phyloP scores from a whole-genome alignment of 1,140 invertebrate genomes.

The Neomicropteryx cornuta region DNA sequence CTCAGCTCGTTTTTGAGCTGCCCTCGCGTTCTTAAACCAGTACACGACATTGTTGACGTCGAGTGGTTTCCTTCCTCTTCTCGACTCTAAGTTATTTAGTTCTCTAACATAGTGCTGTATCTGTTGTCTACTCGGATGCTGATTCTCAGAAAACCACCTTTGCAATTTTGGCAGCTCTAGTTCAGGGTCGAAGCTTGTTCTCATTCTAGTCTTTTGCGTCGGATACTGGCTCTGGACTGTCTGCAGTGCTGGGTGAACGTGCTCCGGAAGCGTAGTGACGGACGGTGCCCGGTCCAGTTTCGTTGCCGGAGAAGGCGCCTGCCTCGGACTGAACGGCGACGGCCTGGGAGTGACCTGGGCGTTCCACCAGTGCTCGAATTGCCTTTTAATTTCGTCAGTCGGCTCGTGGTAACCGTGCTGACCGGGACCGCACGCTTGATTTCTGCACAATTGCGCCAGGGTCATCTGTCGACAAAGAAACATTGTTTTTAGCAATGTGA shows the following conservation, averaged over 20 bases:
- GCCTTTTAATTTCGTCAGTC: constrained; percentile 60
- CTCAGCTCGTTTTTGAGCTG: constrained; percentile 84
- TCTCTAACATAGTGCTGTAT: constrained; percentile 93
- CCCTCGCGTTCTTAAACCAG: constrained; percentile 97
- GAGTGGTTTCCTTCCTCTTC: constrained; percentile 82
- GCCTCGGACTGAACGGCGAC: constrained; percentile 43
- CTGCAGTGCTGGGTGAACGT: constrained; percentile 57
- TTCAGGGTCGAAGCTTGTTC: constrained; percentile 91
- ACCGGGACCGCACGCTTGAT: constrained; percentile 43
- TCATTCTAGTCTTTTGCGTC: constrained; percentile 82
- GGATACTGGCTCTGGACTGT: constrained; percentile 61
- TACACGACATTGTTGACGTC: constrained; percentile 97
- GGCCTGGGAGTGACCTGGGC: constrained; percentile 48
- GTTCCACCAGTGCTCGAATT: constrained; percentile 68
- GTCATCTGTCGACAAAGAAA: constrained; percentile 51
- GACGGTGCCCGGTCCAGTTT: constrained; percentile 34
- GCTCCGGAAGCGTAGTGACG: constrained; percentile 31
- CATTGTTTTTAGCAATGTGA: constrained; percentile 8
- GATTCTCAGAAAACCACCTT: constrained; percentile 91
- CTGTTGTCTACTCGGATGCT: constrained; percentile 87
- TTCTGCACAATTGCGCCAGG: constrained; percentile 62
- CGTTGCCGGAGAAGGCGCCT: constrained; percentile 39
- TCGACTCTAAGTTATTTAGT: constrained; percentile 82
- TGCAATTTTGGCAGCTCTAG: constrained; percentile 89
- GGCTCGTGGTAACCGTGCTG: constrained; percentile 48